Conservation (phyloP, 1,140 invertebrate species). For the Tetramorium parvispinum region DNA sequence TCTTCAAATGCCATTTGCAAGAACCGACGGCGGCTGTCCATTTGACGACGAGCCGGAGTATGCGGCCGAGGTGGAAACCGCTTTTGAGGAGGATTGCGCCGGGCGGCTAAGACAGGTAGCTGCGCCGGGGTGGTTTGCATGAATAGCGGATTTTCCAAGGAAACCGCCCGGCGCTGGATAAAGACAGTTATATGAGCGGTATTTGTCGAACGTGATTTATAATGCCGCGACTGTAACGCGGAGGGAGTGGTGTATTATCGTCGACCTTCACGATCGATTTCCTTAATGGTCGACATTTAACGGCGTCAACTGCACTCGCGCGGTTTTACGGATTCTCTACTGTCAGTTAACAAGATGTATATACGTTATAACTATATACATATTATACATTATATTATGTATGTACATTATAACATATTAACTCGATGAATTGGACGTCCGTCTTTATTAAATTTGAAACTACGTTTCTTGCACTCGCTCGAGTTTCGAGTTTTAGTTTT, state of each 20-base stretch:
- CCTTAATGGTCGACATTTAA: not conserved
- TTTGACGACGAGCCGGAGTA: slow-evolving; percentile 34
- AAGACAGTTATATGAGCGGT: slow-evolving; percentile 18
- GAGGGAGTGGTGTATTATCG: not conserved
- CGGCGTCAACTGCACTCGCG: not conserved
- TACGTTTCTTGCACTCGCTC: not conserved
- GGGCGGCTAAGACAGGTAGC: slow-evolving; percentile 27
- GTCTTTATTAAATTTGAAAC: not conserved
- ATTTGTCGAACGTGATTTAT: slow-evolving; percentile 53
- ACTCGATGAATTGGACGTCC: not conserved
- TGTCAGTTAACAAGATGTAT: not conserved
- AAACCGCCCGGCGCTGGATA: not conserved
- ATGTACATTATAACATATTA: too few relatives aligned
- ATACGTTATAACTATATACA: too few relatives aligned
- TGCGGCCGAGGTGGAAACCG: slow-evolving; percentile 15
- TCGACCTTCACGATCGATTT: slow-evolving; percentile 16
- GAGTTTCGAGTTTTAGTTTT: not conserved
- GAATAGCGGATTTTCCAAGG: slow-evolving; percentile 35
- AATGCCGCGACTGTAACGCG: not conserved
- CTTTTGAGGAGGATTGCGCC: slow-evolving; percentile 19
- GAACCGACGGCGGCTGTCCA: slow-evolving; percentile 54
- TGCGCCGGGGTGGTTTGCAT: not conserved
- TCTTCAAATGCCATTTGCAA: slow-evolving; percentile 60
- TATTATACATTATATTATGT: too few relatives aligned
- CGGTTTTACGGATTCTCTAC: not conserved